A percentile compares a stretch with the other conserved stretches of the same genome.
Conservation (phyloP, 2,797 vertebrate species). For the Phrynocephalus guinanensis region DNA sequence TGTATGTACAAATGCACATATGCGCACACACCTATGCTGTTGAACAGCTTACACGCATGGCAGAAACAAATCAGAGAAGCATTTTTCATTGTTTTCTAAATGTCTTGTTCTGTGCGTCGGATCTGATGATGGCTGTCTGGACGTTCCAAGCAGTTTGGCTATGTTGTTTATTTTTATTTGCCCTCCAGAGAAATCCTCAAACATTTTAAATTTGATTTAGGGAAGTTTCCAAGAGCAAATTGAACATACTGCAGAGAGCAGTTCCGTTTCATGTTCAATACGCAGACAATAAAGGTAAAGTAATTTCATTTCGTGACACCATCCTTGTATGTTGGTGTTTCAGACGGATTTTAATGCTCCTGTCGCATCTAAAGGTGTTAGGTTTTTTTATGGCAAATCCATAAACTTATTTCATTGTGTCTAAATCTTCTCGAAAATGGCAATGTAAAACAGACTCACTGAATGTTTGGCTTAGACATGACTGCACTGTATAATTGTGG, state of each 20-base stretch:
- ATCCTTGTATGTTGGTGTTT: constrained; percentile 64
- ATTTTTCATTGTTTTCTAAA: constrained; percentile 71
- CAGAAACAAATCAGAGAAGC: constrained; percentile 47
- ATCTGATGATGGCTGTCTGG: constrained; percentile 74
- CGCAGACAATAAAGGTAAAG: constrained; percentile 66
- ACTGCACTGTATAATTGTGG: neutral
- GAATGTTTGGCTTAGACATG: constrained; percentile 6
- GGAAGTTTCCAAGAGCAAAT: constrained; percentile 71
- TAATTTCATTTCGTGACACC: constrained; percentile 73
- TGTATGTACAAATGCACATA: neutral
- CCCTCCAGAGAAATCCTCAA: constrained; percentile 69
- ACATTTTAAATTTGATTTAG: constrained; percentile 76
- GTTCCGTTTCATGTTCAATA: constrained; percentile 76
- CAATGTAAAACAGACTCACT: neutral
- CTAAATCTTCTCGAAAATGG: constrained; percentile 25
- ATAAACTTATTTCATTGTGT: constrained; percentile 42
- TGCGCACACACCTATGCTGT: constrained; percentile 39
- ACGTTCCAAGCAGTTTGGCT: constrained; percentile 60
- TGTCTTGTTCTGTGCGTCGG: constrained; percentile 76
- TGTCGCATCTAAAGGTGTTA: constrained; percentile 47
- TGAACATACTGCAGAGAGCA: constrained; percentile 68
- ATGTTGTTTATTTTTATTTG: constrained; percentile 76
- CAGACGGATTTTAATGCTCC: constrained; percentile 61
- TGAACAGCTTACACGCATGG: constrained; percentile 63
- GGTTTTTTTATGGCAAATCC: constrained; percentile 32